Conservation (phyloP, 2,797 vertebrate species). For the Macropus fuliginosus region DNA sequence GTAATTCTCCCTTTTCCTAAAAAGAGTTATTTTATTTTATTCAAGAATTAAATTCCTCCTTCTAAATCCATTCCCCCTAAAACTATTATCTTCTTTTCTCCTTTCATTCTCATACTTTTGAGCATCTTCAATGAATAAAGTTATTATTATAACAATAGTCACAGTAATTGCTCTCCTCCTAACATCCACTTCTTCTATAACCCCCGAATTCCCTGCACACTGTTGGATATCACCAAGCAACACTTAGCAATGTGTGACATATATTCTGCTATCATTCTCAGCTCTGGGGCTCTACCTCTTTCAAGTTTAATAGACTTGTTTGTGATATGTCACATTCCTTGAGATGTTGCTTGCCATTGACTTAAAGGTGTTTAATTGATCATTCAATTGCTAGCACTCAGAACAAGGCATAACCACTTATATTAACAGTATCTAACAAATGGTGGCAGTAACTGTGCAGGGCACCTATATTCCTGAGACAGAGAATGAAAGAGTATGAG, state of each 20-base stretch:
- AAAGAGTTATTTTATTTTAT: background rate
- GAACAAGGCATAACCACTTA: background rate
- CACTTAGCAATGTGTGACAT: conserved; percentile 49
- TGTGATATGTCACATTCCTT: conserved; percentile 56
- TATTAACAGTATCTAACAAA: background rate
- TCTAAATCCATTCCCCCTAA: conserved; percentile 1
- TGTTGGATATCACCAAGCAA: conserved; percentile 27
- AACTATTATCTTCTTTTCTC: background rate
- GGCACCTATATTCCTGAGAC: background rate
- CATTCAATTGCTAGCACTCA: background rate
- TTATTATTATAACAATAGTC: background rate
- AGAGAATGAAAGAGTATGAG: background rate
- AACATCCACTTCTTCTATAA: rapidly evolving
- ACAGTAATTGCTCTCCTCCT: rapidly evolving
- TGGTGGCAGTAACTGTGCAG: background rate
- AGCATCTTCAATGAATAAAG: rapidly evolving
- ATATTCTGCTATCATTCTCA: conserved; percentile 43
- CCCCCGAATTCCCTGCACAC: background rate
- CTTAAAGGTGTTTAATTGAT: background rate
- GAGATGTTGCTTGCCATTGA: background rate
- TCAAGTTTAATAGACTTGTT: background rate
- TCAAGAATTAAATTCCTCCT: background rate
- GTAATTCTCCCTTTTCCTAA: background rate
- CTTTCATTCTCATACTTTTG: conserved; percentile 25
- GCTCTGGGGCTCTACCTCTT: conserved; percentile 47